Evolutionary conservation across 2,113 vertebrate genomes (phyloP).

Genomic region (Oreamnos americanus): DNA sequence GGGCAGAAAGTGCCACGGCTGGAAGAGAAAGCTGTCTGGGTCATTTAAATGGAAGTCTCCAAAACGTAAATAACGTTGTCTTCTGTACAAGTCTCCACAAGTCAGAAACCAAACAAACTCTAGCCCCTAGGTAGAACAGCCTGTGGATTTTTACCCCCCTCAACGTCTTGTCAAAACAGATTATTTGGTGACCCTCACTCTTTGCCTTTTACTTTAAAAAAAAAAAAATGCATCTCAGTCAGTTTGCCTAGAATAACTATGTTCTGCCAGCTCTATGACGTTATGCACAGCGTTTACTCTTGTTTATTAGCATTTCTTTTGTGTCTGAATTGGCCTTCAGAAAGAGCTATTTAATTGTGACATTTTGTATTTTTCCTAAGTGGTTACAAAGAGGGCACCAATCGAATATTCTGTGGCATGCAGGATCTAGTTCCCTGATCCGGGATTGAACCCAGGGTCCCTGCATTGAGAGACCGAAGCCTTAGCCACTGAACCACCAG

Average conservation of each 20-base stretch:
- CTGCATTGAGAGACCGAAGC: not conserved
- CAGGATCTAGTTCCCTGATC: not conserved
- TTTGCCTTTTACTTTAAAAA: not conserved
- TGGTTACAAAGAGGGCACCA: not conserved
- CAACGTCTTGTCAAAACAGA: not conserved
- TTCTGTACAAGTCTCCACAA: constrained; percentile 5
- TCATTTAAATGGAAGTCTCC: not conserved
- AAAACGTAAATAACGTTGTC: not conserved
- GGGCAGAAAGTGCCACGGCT: not conserved
- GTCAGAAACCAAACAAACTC: constrained; percentile 5
- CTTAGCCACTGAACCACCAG: not conserved
- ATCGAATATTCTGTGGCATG: not conserved
- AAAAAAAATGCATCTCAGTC: not conserved
- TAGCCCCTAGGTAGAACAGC: not conserved
- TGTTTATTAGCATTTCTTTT: constrained; percentile 8
- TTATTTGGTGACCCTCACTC: not conserved
- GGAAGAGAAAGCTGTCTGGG: not conserved
- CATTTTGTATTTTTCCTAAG: not conserved
- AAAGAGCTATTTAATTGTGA: not conserved
- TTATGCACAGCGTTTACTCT: not conserved
- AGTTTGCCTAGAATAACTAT: not conserved
- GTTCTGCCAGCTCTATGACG: constrained; percentile 21
- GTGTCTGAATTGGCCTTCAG: not conserved
- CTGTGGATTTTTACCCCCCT: not conserved
- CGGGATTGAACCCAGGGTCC: not conserved